Percentiles rank a stretch among this genome's conserved stretches.
Evolutionary conservation across 1,140 invertebrate species (phyloP).

Genomic region (Phymorhynchus buccinoides): DNA sequence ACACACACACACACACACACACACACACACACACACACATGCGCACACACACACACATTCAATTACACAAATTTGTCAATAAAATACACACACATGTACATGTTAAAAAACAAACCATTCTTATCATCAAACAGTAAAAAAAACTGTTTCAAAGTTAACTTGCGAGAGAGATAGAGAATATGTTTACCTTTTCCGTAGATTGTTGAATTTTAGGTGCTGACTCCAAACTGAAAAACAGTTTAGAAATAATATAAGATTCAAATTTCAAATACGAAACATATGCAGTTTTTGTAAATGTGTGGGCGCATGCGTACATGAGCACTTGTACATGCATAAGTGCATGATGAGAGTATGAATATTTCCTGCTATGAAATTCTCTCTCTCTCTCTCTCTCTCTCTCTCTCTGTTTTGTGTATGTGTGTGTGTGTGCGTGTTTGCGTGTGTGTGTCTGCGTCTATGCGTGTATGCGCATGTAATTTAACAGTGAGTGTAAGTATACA

Average conservation of each 20-base stretch:
- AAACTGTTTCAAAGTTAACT: background rate
- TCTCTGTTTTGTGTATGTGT: background rate
- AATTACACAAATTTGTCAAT: too few relatives aligned
- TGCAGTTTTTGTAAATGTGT: too few relatives aligned
- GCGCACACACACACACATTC: too few relatives aligned
- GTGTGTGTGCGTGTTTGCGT: background rate
- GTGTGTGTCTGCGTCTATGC: background rate
- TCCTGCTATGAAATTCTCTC: too few relatives aligned
- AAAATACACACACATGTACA: background rate
- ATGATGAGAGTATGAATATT: too few relatives aligned
- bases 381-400: too few relatives aligned
- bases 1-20: too few relatives aligned
- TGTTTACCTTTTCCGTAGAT: slow-evolving; percentile 48
- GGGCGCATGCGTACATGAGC: too few relatives aligned
- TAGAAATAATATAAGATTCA: too few relatives aligned
- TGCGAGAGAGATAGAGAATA: background rate
- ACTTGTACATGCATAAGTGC: too few relatives aligned
- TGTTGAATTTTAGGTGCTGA: slow-evolving; percentile 49
- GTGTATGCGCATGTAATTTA: background rate
- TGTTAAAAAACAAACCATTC: background rate
- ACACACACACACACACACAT: too few relatives aligned
- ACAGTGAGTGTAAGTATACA: background rate
- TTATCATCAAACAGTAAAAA: background rate
- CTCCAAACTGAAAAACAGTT: slow-evolving; percentile 58
- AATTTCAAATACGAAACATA: too few relatives aligned